Conservation (phyloP, 2,113 vertebrate genomes). For the Brienomyrus longianalis region DNA sequence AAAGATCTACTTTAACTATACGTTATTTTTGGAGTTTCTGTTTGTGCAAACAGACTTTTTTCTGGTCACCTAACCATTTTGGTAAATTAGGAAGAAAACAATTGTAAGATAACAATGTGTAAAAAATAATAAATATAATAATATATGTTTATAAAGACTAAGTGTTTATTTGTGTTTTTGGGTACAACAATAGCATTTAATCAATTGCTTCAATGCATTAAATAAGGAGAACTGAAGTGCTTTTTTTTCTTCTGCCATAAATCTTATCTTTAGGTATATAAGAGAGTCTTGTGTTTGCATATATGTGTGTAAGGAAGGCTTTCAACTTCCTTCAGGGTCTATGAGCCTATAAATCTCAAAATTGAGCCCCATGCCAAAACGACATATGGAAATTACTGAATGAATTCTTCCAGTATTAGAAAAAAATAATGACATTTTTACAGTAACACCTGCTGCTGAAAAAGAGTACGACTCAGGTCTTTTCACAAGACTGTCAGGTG, state of each 20-base stretch:
- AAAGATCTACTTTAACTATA: not conserved
- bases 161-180: not conserved
- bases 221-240: not conserved
- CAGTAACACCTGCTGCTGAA: not conserved
- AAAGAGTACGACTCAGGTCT: not conserved
- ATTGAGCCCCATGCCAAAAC: not conserved
- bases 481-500: not conserved
- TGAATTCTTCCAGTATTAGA: not conserved
- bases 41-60: not conserved
- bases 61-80: not conserved
- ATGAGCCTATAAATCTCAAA: not conserved
- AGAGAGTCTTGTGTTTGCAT: not conserved
- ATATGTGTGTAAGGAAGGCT: not conserved
- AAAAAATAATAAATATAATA: not conserved
- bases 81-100: not conserved
- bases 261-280: not conserved
- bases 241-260: not conserved
- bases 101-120: not conserved
- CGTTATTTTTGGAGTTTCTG: not conserved
- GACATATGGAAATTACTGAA: not conserved
- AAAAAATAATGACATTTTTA: not conserved
- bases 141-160: not conserved
- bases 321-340: not conserved
- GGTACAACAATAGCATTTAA: not conserved
- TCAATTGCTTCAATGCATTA: not conserved